Percentiles rank a stretch among this genome's conserved stretches.
phyloP scores from a whole-genome alignment of 1,140 invertebrate genomes.

The Nebria ingens region DNA sequence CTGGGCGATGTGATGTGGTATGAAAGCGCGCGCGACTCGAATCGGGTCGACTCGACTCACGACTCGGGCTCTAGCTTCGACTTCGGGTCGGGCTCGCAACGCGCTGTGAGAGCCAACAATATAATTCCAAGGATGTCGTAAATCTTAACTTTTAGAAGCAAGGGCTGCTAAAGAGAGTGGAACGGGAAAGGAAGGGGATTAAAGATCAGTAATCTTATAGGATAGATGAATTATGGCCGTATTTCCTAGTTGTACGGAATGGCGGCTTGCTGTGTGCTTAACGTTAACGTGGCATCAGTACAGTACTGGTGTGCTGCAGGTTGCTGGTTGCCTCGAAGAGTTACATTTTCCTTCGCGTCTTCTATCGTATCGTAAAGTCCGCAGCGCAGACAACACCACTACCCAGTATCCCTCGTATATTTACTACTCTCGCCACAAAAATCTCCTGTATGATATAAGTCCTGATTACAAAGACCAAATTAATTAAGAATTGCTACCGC shows the following conservation, averaged over 20 bases:
- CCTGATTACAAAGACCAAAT: background rate
- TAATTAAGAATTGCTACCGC: too few relatives aligned
- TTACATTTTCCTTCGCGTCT: background rate
- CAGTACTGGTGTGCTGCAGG: background rate
- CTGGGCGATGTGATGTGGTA: too few relatives aligned
- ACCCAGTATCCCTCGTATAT: too few relatives aligned
- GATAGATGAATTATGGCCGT: constrained; percentile 51
- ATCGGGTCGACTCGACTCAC: too few relatives aligned
- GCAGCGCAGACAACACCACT: too few relatives aligned
- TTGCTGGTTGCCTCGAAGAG: background rate
- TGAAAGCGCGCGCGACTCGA: too few relatives aligned
- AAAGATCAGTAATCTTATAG: constrained; percentile 64
- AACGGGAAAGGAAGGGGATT: constrained; percentile 45
- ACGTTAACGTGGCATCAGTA: constrained; percentile 24
- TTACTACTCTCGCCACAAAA: background rate
- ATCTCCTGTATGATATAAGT: background rate
- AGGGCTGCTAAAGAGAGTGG: constrained; percentile 33
- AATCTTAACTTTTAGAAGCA: constrained; percentile 59
- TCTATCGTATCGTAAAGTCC: background rate
- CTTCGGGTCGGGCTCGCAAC: too few relatives aligned
- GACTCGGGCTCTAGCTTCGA: too few relatives aligned
- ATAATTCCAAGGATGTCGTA: constrained; percentile 52
- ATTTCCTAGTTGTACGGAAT: constrained; percentile 23
- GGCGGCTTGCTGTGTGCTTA: constrained; percentile 18
- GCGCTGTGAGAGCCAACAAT: constrained; percentile 41